phyloP scores from a whole-genome alignment of 2,797 vertebrate species.

The Cephalopachus bancanus region DNA sequence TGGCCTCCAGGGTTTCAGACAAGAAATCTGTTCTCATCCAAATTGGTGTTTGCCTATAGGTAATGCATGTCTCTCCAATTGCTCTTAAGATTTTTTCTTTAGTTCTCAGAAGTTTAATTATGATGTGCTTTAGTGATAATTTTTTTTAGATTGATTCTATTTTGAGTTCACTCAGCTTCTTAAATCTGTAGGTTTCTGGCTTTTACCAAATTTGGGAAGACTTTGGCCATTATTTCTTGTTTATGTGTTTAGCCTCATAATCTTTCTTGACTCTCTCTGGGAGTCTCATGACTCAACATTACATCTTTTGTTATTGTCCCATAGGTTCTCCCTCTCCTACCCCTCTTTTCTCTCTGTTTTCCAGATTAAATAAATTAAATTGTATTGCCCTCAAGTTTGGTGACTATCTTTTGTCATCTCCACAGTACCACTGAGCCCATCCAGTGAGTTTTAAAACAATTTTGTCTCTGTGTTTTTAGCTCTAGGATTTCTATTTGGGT shows the following conservation, averaged over 20 bases:
- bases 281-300: neutral
- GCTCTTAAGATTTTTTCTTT: neutral
- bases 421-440: neutral
- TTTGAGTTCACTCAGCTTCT: neutral
- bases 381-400: neutral
- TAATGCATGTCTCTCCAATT: neutral
- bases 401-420: neutral
- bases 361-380: neutral
- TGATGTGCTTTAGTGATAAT: neutral
- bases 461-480: neutral
- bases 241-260: neutral
- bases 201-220: neutral
- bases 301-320: neutral
- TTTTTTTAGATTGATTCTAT: neutral
- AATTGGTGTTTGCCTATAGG: neutral
- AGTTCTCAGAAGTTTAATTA: constrained; percentile 5
- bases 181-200: neutral
- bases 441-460: neutral
- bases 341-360: neutral
- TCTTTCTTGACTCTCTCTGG: neutral
- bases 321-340: neutral
- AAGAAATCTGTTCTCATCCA: neutral
- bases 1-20: neutral
- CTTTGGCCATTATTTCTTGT: neutral
- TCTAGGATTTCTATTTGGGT: constrained; percentile 7